Evolutionary conservation across 2,113 vertebrate species (phyloP).

Genomic region (Ranitomeya variabilis): DNA sequence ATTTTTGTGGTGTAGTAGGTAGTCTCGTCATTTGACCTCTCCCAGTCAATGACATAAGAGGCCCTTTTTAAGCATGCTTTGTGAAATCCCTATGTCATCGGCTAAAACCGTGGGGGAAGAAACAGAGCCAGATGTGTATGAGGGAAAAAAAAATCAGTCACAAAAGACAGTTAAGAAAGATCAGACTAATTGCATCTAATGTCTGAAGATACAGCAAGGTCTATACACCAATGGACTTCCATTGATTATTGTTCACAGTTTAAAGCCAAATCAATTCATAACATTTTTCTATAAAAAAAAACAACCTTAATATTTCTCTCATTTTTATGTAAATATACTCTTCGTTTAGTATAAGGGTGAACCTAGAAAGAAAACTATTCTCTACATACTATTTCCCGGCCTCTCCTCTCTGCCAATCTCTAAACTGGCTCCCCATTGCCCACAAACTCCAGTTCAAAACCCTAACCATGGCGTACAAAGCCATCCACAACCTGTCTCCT

Average conservation of each 20-base stretch:
- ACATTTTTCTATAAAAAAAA: no score
- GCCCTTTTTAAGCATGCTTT: conserved; percentile 24
- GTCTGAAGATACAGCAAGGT: not conserved
- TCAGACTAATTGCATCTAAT: conserved; percentile 33
- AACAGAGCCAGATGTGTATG: conserved; percentile 45
- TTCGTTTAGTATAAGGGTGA: no score
- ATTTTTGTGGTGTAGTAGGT: conserved; percentile 49
- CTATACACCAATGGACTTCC: not conserved
- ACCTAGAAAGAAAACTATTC: no score
- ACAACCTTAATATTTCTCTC: no score
- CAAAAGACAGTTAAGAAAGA: conserved; percentile 39
- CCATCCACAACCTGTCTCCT: no score
- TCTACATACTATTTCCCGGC: no score
- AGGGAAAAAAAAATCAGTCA: conserved; percentile 19
- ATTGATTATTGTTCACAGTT: not conserved
- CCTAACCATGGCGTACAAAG: no score
- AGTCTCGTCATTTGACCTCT: conserved; percentile 41
- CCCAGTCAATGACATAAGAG: conserved; percentile 26
- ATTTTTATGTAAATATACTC: no score
- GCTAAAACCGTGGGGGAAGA: not conserved
- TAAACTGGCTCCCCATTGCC: no score
- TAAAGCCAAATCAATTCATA: not conserved
- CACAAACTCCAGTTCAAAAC: no score
- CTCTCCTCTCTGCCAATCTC: no score
- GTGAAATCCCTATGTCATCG: conserved; percentile 24